Percentiles rank a stretch among this genome's conserved stretches.
Evolutionary conservation across 2,113 vertebrate species (phyloP).

Genomic region (Gymnogyps californianus): DNA sequence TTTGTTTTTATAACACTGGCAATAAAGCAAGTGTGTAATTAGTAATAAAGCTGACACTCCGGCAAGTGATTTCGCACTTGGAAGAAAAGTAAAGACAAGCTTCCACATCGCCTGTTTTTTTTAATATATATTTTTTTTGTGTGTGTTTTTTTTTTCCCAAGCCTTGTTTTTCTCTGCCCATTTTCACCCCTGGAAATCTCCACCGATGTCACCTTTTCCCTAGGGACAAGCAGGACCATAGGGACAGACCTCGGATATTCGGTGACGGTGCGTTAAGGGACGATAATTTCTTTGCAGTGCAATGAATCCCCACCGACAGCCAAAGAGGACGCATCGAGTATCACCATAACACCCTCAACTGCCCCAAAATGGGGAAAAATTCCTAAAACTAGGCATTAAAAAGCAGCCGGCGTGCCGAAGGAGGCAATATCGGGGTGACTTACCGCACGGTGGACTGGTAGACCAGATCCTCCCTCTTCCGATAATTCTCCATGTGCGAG

Average conservation of each 20-base stretch:
- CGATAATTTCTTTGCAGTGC: neutral
- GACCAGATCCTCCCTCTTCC: constrained; percentile 83
- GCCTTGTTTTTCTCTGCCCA: neutral
- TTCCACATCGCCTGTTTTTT: neutral
- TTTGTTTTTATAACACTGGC: constrained; percentile 48
- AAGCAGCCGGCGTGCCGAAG: accelerated
- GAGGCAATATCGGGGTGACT: neutral
- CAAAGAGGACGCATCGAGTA: accelerated
- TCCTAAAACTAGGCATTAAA: neutral
- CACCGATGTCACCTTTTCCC: accelerated
- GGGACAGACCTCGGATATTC: neutral
- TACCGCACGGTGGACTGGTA: constrained; percentile 93
- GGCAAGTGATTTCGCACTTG: constrained; percentile 42
- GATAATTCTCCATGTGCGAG: constrained; percentile 87
- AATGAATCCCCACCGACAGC: accelerated
- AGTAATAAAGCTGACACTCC: constrained; percentile 60
- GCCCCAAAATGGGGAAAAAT: neutral
- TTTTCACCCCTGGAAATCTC: neutral
- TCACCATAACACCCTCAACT: neutral
- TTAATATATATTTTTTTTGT: neutral
- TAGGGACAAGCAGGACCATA: neutral
- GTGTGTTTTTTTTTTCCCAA: neutral
- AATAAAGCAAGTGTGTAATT: constrained; percentile 63
- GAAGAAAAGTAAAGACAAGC: neutral
- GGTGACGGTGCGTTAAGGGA: neutral